Base-by-base conservation (phyloP, 1,140 invertebrate species). In the Copidosoma floridanum region DNA sequence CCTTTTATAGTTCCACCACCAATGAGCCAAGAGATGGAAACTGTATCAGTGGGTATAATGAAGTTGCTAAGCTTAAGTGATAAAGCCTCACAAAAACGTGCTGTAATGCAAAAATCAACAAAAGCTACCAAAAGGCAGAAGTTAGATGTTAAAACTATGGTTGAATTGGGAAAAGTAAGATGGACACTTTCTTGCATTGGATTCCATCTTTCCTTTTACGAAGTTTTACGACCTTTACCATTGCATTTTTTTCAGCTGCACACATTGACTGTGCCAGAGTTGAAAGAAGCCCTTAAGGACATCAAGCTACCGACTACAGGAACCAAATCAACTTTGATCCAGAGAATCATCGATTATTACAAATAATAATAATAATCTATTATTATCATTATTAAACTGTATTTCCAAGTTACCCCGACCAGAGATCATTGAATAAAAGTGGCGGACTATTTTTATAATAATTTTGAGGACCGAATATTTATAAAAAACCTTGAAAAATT, bases 191-290 rank as follows among this genome's bases (percentile, higher is more conserved):
- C 11, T 2, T 16, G 3, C 4, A 1, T 14, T 6, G 12, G 10
- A 20, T 18, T 20, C 24, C 6, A 20, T 32, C 1, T 40, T n/a
- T 14, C 10, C 16, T 24, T 41, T 27, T 20, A 16, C 21, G n/a
- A 26, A 46, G 12, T 18, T 47, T 51, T 26, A 26, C 7, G 24
- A 26, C 1, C 41, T 10, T 29, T 50, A 18, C 4, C 26, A 32
- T 43, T 51, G 20, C 18, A 5, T 46, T 44, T 54, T 48, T 58
- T n/a, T 27, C 10, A 61, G 58, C 51, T 61, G 2, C 41, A 47
- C n/a, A 23, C 23, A 20, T 40, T 54, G 21, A 61, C 50, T 1
- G 43, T 54, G 8, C 16, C 16, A 29, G 23, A 61, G 11, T 54
- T 61, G 27, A 47, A 37, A 40, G 35, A 46, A 8, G 47, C 8